Evolutionary conservation across 2,797 vertebrate genomes (phyloP).

Genomic region (Sebastes kiyomatsui): DNA sequence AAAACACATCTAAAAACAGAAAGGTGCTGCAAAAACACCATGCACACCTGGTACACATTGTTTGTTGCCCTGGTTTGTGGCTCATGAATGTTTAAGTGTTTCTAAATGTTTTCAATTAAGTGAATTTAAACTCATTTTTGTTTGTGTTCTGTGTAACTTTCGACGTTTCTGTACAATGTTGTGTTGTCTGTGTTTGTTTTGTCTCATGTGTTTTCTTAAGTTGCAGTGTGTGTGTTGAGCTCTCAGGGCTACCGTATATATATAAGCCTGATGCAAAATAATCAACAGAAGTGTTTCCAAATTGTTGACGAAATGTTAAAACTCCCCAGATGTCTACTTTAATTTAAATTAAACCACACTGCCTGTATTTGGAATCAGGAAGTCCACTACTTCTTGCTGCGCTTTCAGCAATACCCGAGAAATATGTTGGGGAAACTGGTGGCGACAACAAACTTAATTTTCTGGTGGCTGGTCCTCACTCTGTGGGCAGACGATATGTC

Average conservation of each 20-base stretch:
- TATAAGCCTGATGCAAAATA: constrained; percentile 3
- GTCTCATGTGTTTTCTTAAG: neutral
- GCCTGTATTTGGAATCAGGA: neutral
- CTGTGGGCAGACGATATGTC: constrained; percentile 65
- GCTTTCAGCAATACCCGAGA: constrained; percentile 9
- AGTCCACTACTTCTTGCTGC: neutral
- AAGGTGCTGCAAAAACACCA: neutral
- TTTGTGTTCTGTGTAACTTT: neutral
- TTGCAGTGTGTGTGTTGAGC: neutral
- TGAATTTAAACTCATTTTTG: neutral
- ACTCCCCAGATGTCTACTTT: constrained; percentile 15
- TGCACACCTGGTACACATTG: neutral
- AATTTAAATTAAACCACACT: constrained; percentile 11
- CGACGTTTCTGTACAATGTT: neutral
- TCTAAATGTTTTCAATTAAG: neutral
- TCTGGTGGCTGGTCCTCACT: constrained; percentile 43
- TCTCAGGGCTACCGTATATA: neutral
- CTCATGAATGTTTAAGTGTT: neutral
- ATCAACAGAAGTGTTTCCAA: neutral
- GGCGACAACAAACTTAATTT: constrained; percentile 39
- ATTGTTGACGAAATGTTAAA: neutral
- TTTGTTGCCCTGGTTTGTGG: neutral
- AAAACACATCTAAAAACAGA: neutral
- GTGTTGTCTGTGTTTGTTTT: neutral
- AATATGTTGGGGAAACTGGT: constrained; percentile 20